Percentiles rank a stretch among this genome's conserved stretches.
Conservation (phyloP, 2,888 invertebrate species). For the Chrysolina americana region DNA sequence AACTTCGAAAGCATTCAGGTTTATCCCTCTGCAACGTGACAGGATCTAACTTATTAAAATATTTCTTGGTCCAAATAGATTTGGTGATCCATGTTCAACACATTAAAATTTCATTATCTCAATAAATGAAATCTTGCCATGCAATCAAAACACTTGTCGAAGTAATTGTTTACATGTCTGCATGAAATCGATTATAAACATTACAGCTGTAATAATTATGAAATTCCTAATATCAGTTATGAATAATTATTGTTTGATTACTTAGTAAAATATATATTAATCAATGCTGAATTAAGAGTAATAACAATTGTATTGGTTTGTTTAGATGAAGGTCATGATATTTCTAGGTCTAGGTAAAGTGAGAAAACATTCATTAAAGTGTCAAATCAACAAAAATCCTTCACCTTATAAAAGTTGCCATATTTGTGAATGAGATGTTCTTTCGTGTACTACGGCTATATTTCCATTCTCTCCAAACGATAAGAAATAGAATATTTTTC, state of each 20-base stretch:
- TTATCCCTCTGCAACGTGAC: neutral
- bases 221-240: neutral
- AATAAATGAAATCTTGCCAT: neutral
- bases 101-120: neutral
- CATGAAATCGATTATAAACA: neutral
- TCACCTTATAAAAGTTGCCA: too few relatives aligned
- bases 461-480: too few relatives aligned
- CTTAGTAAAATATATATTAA: neutral
- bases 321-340: too few relatives aligned
- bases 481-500: too few relatives aligned
- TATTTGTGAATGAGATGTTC: too few relatives aligned
- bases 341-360: too few relatives aligned
- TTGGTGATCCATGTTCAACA: neutral
- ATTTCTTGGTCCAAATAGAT: neutral
- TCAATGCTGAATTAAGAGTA: too few relatives aligned
- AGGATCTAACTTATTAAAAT: neutral
- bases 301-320: too few relatives aligned
- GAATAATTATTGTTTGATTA: neutral
- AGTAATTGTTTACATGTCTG: neutral
- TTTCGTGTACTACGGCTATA: too few relatives aligned
- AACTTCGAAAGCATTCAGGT: neutral
- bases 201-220: neutral
- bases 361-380: too few relatives aligned
- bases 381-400: too few relatives aligned
- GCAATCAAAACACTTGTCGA: neutral